Evolutionary conservation across 2,888 invertebrate species (phyloP), one percentile per base, ranked within the genome.

Genomic region (Hirtodrosophila histrioides): DNA sequence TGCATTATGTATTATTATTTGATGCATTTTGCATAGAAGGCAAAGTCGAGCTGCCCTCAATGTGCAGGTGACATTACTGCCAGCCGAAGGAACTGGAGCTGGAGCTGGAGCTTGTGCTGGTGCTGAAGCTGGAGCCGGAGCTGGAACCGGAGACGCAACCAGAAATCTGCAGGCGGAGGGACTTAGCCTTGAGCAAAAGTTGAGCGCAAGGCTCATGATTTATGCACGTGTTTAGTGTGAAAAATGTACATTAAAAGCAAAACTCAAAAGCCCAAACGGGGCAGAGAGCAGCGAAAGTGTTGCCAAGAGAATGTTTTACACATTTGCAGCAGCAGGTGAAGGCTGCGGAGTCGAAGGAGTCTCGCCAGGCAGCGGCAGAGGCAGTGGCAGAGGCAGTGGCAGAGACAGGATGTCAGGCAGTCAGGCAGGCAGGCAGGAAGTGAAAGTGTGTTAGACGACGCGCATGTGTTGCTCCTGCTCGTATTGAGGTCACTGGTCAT

Each of bases 191-290:
- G 88, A 84, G 83, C 78, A 69, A 77, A 80, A 88, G 86, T 72
- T 71, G 82, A 61, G 68, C 62, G 24, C 57, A 58, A 49, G 53
- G 51, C 48, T 75, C 67, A 86, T 84, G 88, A 84, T 86, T 84
- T 88, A 84, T 84, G 84, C 88, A 88, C 73, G 87, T 86, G 87
- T 88, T 88, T 81, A 78, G 84, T 88, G 88, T 81, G 78, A 86
- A 88, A 86, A 88, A 80, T 88, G 54, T 71, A 68, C 78, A 88
- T 86, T 88, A 84, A 86, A 88, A 81, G 73, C 86, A 71, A 66
- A 71, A 44, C 50, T 53, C 53, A 27, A 37, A 45, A 9, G n/a
- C 45, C 72, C 53, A 40, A 43, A 68, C 37, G 40, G 6, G 31
- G n/a, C 39, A 11, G 27, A 29, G n/a, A 37, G 44, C 44, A 78